Conservation (phyloP, 2,888 invertebrate species). For the Allophyes oxyacanthae region DNA sequence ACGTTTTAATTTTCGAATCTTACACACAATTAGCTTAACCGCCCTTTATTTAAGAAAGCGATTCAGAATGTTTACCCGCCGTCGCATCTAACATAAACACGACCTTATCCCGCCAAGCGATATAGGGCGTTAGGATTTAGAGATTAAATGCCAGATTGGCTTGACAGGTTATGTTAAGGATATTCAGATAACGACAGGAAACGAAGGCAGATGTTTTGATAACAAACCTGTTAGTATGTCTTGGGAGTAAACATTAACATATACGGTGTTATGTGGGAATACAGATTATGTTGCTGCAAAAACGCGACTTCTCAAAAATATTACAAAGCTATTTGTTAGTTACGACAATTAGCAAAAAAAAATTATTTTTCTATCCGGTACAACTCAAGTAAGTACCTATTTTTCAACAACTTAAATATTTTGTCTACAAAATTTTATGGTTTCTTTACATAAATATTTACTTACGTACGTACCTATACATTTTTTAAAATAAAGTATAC, state of each 20-base stretch:
- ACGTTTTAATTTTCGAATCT: constrained; percentile 41
- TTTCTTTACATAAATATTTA: too few relatives aligned
- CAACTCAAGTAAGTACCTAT: too few relatives aligned
- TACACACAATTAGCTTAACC: constrained; percentile 35
- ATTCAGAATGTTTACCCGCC: constrained; percentile 44
- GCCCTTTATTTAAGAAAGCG: constrained; percentile 37
- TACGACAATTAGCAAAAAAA: neutral
- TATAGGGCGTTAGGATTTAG: constrained; percentile 21
- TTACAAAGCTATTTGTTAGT: too few relatives aligned
- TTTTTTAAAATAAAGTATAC: too few relatives aligned
- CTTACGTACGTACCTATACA: too few relatives aligned
- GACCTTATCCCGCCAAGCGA: constrained; percentile 24
- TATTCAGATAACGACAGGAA: constrained; percentile 61
- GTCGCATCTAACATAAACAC: constrained; percentile 41
- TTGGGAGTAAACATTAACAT: constrained; percentile 46
- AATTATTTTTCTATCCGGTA: too few relatives aligned
- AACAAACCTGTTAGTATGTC: constrained; percentile 58
- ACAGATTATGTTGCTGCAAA: neutral
- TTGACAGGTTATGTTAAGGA: constrained; percentile 40
- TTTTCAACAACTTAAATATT: too few relatives aligned
- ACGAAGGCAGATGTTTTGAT: constrained; percentile 66
- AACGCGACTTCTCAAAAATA: neutral
- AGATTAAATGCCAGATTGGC: constrained; percentile 45
- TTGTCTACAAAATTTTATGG: neutral
- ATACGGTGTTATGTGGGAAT: constrained; percentile 18